Evolutionary conservation across 2,113 vertebrate species (phyloP).

Genomic region (Oryzias javanicus): DNA sequence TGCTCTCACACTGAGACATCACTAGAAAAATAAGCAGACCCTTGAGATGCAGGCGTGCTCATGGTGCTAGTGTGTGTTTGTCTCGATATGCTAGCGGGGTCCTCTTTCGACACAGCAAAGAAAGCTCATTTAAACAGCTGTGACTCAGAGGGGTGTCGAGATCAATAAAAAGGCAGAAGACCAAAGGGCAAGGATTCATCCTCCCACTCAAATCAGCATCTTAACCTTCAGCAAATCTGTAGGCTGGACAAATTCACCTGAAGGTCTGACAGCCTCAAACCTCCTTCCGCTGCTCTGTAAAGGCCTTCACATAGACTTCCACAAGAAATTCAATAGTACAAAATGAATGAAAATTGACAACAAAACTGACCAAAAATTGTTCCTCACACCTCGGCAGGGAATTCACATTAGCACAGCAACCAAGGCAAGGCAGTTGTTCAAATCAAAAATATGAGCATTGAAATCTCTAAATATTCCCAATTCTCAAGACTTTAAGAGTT

Average conservation of each 20-base stretch:
- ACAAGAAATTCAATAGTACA: not conserved
- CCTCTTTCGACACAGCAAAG: constrained; percentile 9
- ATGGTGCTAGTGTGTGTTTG: constrained; percentile 3
- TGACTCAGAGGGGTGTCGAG: constrained; percentile 39
- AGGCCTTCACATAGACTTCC: not conserved
- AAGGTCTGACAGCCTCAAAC: constrained; percentile 26
- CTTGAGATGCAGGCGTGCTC: constrained; percentile 10
- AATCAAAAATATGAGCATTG: too few relatives aligned
- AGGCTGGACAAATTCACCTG: constrained; percentile 43
- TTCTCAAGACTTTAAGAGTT: too few relatives aligned
- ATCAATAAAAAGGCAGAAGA: constrained; percentile 62
- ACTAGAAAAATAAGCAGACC: constrained; percentile 39
- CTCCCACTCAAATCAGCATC: constrained; percentile 52
- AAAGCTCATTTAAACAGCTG: constrained; percentile 50
- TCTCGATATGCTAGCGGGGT: not conserved
- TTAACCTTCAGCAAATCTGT: constrained; percentile 65
- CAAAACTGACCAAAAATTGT: not conserved
- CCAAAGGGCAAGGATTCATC: constrained; percentile 61
- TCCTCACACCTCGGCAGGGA: not conserved
- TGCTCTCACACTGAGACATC: constrained; percentile 7
- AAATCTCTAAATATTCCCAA: too few relatives aligned
- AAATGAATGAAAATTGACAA: not conserved
- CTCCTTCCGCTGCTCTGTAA: constrained; percentile 18
- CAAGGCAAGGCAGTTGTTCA: too few relatives aligned
- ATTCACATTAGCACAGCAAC: too few relatives aligned